Evolutionary conservation across 2,797 vertebrate species (phyloP).

Genomic region (Thripadectes ignobilis): DNA sequence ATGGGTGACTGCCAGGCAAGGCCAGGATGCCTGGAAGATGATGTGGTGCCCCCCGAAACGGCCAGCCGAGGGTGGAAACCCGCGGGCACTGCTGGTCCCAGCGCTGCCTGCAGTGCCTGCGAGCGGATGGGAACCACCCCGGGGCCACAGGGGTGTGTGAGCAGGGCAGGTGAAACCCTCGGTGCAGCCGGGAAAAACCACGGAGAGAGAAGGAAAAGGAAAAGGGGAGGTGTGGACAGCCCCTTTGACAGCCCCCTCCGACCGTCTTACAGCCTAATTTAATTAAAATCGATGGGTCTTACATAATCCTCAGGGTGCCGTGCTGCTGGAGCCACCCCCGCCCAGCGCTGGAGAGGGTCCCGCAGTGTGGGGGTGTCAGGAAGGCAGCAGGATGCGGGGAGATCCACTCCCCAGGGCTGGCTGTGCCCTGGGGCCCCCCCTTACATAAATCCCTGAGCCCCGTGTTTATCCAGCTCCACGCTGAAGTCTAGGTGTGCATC

Average conservation of each 20-base stretch:
- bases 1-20: constrained; percentile 43
- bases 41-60: background rate
- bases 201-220: background rate
- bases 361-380: background rate
- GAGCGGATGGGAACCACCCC: fast-evolving
- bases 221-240: background rate
- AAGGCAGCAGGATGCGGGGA: fast-evolving
- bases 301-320: background rate
- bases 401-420: fast-evolving
- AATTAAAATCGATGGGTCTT: constrained; percentile 9
- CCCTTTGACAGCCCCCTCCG: background rate
- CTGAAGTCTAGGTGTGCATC: background rate
- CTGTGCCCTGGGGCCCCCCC: background rate
- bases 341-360: too few relatives aligned
- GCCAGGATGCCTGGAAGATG: background rate
- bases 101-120: background rate
- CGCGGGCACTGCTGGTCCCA: fast-evolving
- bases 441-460: background rate
- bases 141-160: fast-evolving
- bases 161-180: background rate
- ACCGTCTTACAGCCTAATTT: background rate
- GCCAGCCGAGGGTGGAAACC: background rate
- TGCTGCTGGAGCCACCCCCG: background rate
- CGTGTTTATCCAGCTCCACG: background rate
- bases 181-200: background rate